Conservation (phyloP, 2,113 vertebrate species). For the Pitta sordida region DNA sequence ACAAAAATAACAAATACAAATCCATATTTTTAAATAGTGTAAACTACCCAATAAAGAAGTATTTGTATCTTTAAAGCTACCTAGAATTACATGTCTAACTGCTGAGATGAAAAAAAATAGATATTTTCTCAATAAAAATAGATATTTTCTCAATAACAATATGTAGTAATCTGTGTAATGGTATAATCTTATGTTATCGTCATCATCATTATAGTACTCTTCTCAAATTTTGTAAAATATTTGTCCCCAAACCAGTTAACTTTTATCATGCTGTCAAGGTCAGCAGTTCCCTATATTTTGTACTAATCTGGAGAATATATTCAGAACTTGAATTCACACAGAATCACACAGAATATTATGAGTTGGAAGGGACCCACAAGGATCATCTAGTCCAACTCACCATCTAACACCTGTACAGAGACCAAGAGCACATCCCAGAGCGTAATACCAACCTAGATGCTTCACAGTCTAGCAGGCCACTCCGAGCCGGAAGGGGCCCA, state of each 20-base stretch:
- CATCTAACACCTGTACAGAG: too few species aligned
- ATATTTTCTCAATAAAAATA: not conserved
- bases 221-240: not conserved
- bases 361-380: too few species aligned
- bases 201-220: not conserved
- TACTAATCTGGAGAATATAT: not conserved
- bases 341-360: too few species aligned
- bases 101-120: not conserved
- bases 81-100: not conserved
- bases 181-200: not conserved
- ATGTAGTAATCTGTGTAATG: not conserved
- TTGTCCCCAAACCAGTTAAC: fast-evolving
- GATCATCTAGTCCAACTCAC: too few species aligned
- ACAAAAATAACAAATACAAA: not conserved
- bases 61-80: not conserved
- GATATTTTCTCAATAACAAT: not conserved
- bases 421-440: too few species aligned
- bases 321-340: not conserved
- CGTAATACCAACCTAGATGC: too few species aligned
- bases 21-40: not conserved
- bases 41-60: not conserved
- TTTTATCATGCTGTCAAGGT: not conserved
- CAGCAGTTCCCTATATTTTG: not conserved
- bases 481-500: too few species aligned
- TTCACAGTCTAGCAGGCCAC: too few species aligned